Evolutionary conservation across 2,888 invertebrate genomes (phyloP), one percentile per base, ranked within the genome.

Genomic region (Agrochola macilenta): DNA sequence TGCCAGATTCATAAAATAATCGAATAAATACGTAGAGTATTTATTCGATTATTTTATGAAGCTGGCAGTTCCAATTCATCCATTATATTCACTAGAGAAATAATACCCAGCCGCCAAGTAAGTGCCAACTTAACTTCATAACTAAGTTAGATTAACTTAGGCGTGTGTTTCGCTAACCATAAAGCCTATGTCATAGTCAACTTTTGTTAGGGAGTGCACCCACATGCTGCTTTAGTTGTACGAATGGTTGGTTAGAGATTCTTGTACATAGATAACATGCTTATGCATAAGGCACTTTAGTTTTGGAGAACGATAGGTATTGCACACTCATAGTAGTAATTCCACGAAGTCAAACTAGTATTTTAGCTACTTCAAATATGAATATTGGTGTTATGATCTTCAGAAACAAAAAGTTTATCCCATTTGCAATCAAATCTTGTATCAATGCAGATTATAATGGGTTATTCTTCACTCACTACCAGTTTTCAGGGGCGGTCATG

Each of bases 131-230:
- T 74, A 78, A 80, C 70, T 82, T 75, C 66, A 73, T 64, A 76
- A 77, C 85, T 78, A 79, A 85, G 77, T 81, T 87, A 75, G 69
- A 81, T 88, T 87, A 85, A 86, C 76, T 85, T 88, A 73, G 70
- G 71, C 79, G 75, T 71, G 74, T 83, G 80, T 81, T 85, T 74
- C 69, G 66, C 72, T 79, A 80, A 76, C 79, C 73, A 72, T 77
- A 82, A 86, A 80, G 87, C 78, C 72, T 78, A 68, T 77, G 79
- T 74, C 74, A 79, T 83, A 80, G 78, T 82, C 70, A 43, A 69
- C 73, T 66, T 79, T 76, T 66, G 63, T 70, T 74, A 63, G 5
- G 52, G 30, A 68, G 64, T 63, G 30, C 30, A 54, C 63, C 23
- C 26, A 61, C 35, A 76, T 64, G 49, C 17, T 46, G 43, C 43